phyloP scores from a whole-genome alignment of 1,140 invertebrate species.

The Drosophila sturtevanti region DNA sequence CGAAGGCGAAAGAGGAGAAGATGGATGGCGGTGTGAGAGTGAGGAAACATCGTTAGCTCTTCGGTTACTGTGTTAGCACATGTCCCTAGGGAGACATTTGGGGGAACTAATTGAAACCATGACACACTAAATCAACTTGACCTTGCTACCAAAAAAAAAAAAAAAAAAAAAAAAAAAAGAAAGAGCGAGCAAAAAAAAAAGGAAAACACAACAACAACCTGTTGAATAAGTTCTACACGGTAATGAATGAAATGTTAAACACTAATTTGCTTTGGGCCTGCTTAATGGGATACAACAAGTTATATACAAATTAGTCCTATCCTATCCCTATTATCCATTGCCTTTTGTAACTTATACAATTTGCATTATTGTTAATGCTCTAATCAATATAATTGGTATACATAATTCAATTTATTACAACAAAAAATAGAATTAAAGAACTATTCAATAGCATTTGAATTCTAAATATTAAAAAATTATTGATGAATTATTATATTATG shows the following conservation, averaged over 20 bases:
- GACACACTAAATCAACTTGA: slow-evolving; percentile 15
- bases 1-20: too few relatives aligned
- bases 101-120: slow-evolving; percentile 34
- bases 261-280: slow-evolving; percentile 4
- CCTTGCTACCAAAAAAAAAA: not conserved
- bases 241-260: not conserved
- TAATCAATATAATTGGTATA: not conserved
- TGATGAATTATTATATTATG: too few relatives aligned
- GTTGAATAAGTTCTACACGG: slow-evolving; percentile 19
- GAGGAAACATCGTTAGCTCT: slow-evolving; percentile 3
- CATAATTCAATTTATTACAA: too few relatives aligned
- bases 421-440: too few relatives aligned
- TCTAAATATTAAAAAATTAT: too few relatives aligned
- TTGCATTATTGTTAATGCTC: not conserved
- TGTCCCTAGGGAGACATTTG: slow-evolving; percentile 27
- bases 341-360: not conserved
- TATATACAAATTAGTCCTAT: not conserved
- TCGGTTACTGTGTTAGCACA: not conserved
- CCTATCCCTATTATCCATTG: not conserved
- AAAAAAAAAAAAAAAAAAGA: not conserved
- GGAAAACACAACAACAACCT: too few relatives aligned
- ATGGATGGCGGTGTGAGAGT: too few relatives aligned
- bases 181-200: too few relatives aligned
- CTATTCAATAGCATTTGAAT: too few relatives aligned
- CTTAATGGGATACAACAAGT: not conserved